Evolutionary conservation across 2,888 invertebrate genomes (phyloP).

Genomic region (Dicyrtomina minuta): DNA sequence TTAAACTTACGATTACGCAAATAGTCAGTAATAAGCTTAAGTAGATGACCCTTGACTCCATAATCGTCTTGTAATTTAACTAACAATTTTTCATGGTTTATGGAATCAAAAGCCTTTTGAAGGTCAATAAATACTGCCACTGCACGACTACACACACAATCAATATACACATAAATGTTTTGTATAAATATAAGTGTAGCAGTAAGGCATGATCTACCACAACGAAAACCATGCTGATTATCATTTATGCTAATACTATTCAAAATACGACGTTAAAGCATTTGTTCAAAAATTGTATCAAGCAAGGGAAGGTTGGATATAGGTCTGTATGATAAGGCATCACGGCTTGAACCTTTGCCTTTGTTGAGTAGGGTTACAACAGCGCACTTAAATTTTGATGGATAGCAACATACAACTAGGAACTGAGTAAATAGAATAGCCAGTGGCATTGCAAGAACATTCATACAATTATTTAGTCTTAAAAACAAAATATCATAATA

Average conservation of each 20-base stretch:
- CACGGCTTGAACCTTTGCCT: slow-evolving; percentile 37
- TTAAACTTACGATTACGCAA: slow-evolving; percentile 7
- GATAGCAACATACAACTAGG: too few species aligned
- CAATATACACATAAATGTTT: slow-evolving; percentile 41
- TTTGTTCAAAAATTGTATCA: slow-evolving; percentile 46
- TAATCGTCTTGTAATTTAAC: slow-evolving; percentile 37
- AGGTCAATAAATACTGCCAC: slow-evolving; percentile 44
- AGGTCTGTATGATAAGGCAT: too few species aligned
- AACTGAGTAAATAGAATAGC: slow-evolving; percentile 17
- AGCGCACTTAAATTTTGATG: slow-evolving; percentile 33
- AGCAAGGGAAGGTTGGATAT: slow-evolving; percentile 36
- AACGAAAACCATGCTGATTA: slow-evolving; percentile 48
- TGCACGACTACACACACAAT: slow-evolving; percentile 29
- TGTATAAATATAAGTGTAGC: slow-evolving; percentile 40
- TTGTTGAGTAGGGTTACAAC: slow-evolving; percentile 34
- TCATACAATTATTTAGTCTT: background rate
- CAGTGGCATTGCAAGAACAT: background rate
- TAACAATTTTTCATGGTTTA: slow-evolving; percentile 45
- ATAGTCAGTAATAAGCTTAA: slow-evolving; percentile 18
- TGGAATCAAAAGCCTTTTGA: slow-evolving; percentile 51
- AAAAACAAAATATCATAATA: too few species aligned
- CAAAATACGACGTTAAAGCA: slow-evolving; percentile 31
- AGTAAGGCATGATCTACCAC: slow-evolving; percentile 44
- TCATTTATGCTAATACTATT: too few species aligned
- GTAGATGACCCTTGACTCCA: slow-evolving; percentile 20